phyloP scores from a whole-genome alignment of 2,113 vertebrate species.

The Chaetura pelagica region DNA sequence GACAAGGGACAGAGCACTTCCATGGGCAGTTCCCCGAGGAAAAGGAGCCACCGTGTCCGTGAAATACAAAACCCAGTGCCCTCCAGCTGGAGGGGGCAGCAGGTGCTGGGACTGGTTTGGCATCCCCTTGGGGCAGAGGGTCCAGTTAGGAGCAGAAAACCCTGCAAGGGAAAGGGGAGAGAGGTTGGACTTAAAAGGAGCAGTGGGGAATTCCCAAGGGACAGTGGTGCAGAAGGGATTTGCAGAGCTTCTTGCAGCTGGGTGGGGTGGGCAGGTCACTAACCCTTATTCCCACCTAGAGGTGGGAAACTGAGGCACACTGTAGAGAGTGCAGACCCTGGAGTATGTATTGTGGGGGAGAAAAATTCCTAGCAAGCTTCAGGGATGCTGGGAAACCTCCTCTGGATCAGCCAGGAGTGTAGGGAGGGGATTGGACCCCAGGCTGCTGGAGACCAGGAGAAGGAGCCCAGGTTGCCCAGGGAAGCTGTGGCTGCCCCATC shows the following conservation, averaged over 20 bases:
- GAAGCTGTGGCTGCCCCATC: no score
- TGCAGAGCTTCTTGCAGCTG: not conserved
- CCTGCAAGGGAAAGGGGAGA: slow-evolving; percentile 70
- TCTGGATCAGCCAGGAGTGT: not conserved
- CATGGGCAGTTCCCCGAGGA: slow-evolving; percentile 49
- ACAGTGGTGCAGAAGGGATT: fast-evolving
- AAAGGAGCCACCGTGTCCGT: slow-evolving; percentile 61
- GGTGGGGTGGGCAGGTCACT: not conserved
- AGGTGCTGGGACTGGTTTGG: slow-evolving; percentile 54
- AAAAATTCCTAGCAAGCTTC: not conserved
- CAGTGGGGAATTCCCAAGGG: not conserved
- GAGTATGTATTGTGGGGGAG: fast-evolving
- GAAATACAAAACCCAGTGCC: slow-evolving; percentile 66
- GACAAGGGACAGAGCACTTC: slow-evolving; percentile 66
- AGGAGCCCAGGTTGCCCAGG: not conserved
- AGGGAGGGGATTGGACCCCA: not conserved
- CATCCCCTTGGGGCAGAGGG: slow-evolving; percentile 45
- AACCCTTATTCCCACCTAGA: not conserved
- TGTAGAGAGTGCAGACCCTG: fast-evolving
- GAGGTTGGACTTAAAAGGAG: not conserved
- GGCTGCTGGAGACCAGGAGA: not conserved
- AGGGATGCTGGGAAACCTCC: not conserved
- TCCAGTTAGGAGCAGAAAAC: slow-evolving; percentile 83
- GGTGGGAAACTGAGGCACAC: not conserved
- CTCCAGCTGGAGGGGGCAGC: slow-evolving; percentile 10